These are phyloP conservation scores for Loxodonta africana DNA, from an alignment of 2,113 vertebrate species.

Conservation along the genomic window DNA sequence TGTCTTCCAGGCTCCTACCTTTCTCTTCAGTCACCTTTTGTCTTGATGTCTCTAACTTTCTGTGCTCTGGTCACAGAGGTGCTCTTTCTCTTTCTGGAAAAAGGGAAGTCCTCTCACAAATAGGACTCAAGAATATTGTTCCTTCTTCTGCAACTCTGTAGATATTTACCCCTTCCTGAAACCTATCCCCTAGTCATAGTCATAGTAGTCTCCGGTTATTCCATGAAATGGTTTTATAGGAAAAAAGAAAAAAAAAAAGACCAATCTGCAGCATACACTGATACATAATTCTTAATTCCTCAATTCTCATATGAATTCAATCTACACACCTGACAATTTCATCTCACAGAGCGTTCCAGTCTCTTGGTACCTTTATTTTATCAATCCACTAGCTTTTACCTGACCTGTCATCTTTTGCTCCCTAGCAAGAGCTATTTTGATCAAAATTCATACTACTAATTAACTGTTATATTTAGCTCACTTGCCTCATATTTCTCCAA, in stretches of 20 bases:
- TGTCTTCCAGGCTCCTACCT: not conserved
- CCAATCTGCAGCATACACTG: not conserved
- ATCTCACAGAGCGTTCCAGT: too few relatives aligned
- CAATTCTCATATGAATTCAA: too few relatives aligned
- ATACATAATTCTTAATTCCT: not conserved
- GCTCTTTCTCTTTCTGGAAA: not conserved
- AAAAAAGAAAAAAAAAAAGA: fast-evolving
- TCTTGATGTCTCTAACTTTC: not conserved
- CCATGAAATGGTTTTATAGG: not conserved
- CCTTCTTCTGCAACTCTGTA: not conserved
- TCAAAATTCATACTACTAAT: not conserved
- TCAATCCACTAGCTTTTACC: not conserved
- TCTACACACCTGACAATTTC: too few relatives aligned
- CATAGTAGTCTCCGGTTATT: not conserved
- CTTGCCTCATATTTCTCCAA: not conserved
- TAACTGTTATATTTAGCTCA: not conserved
- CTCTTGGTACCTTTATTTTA: too few relatives aligned
- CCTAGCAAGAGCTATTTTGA: not conserved
- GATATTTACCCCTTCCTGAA: not conserved
- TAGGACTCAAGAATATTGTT: not conserved
- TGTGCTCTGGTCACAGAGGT: not conserved
- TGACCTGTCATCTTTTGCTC: not conserved
- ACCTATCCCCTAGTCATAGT: not conserved
- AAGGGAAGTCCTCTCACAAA: not conserved
- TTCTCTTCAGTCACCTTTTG: not conserved